These are phyloP conservation scores for Diadophis punctatus DNA, from an alignment of 2,113 vertebrate species.

Conservation along the genomic window DNA sequence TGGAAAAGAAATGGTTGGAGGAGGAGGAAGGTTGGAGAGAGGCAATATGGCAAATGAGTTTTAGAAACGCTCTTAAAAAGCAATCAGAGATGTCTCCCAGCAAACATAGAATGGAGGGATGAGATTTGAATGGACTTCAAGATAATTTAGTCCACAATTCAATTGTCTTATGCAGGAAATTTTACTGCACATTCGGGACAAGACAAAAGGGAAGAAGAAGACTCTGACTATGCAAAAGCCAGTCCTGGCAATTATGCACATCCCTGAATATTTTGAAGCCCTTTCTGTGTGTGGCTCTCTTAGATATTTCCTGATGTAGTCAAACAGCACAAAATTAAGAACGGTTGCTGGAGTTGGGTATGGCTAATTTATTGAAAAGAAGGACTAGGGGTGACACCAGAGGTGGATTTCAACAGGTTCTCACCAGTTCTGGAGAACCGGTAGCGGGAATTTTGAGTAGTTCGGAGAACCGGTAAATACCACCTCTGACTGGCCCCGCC, in stretches of 20 bases:
- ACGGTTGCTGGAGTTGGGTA: no score
- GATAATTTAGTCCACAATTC: not conserved
- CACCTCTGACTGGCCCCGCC: no score
- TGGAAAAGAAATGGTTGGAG: not conserved
- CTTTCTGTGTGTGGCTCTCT: not conserved
- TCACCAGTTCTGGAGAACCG: no score
- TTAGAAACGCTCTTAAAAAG: not conserved
- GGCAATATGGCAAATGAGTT: not conserved
- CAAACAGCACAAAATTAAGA: not conserved
- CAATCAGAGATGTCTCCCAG: not conserved
- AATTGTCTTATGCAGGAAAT: not conserved
- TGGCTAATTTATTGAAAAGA: no score
- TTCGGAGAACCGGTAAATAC: no score
- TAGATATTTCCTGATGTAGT: not conserved
- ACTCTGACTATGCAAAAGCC: not conserved
- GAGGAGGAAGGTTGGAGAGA: no score
- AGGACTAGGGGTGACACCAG: no score
- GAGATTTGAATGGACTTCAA: not conserved
- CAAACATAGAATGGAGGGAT: not conserved
- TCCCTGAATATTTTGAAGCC: not conserved
- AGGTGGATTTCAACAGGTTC: no score
- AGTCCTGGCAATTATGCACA: not conserved
- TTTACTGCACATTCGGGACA: no score
- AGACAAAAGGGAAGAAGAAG: not conserved
- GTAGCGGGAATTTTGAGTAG: no score